Percentiles rank a stretch among this genome's conserved stretches.
Conservation (phyloP, 2,113 vertebrate species). For the Hippolais icterina region DNA sequence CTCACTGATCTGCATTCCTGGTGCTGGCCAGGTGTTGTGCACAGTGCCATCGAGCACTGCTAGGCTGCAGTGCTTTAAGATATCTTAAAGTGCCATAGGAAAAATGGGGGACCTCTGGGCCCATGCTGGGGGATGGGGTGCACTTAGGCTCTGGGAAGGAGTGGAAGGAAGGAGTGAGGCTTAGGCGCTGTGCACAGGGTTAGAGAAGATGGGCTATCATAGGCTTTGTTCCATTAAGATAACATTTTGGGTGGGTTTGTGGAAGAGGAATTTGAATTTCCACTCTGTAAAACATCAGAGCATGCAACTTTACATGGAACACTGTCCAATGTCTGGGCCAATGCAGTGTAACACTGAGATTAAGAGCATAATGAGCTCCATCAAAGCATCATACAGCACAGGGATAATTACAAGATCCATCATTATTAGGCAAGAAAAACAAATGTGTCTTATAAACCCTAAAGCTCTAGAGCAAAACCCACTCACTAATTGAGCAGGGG, state of each 20-base stretch:
- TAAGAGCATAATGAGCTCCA: background rate
- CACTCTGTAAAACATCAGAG: background rate
- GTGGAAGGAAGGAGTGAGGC: background rate
- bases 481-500: background rate
- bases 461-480: slow-evolving; percentile 25
- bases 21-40: no score
- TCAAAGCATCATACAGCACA: background rate
- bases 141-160: background rate
- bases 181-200: background rate
- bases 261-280: background rate
- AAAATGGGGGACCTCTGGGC: background rate
- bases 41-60: fast-evolving
- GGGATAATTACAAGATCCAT: slow-evolving; percentile 19
- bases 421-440: slow-evolving; percentile 27
- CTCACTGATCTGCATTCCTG: fast-evolving
- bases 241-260: background rate
- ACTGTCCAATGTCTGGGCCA: background rate
- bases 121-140: fast-evolving
- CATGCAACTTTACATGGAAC: background rate
- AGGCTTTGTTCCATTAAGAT: background rate
- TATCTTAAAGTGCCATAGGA: background rate
- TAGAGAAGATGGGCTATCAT: background rate
- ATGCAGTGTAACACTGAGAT: background rate
- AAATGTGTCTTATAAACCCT: slow-evolving; percentile 18
- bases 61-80: fast-evolving